Evolutionary conservation across 92 coral and sea anemone species (phyloP).

Genomic region (Epizoanthus stellaris): DNA sequence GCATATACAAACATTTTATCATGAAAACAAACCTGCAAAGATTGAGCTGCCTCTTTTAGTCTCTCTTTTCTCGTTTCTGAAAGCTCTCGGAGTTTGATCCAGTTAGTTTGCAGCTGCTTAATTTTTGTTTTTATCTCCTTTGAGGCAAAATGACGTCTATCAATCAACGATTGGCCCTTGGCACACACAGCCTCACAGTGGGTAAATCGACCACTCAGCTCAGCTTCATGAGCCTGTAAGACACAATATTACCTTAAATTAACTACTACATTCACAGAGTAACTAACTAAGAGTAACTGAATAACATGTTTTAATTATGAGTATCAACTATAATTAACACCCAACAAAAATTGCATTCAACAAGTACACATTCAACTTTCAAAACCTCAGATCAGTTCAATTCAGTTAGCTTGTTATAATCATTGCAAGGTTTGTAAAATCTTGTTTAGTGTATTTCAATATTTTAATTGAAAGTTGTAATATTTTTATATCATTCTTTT

Average conservation of each 20-base stretch:
- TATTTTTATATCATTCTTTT: too few relatives aligned
- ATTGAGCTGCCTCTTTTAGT: slow-evolving; percentile 94
- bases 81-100: slow-evolving; percentile 83
- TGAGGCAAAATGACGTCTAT: slow-evolving; percentile 85
- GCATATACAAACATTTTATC: too few relatives aligned
- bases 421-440: too few relatives aligned
- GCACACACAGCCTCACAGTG: slow-evolving; percentile 87
- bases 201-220: slow-evolving; percentile 78
- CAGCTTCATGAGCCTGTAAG: slow-evolving; percentile 83
- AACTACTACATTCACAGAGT: background rate
- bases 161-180: slow-evolving; percentile 88
- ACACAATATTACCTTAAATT: background rate
- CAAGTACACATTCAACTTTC: too few relatives aligned
- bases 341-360: too few relatives aligned
- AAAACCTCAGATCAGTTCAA: too few relatives aligned
- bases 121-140: slow-evolving; percentile 93
- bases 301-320: background rate
- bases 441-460: too few relatives aligned
- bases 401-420: too few relatives aligned
- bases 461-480: too few relatives aligned
- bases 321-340: background rate
- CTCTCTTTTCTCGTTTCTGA: slow-evolving; percentile 85
- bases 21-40: slow-evolving; percentile 74
- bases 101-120: slow-evolving; percentile 87
- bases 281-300: background rate